Base-by-base conservation (phyloP, 1,140 invertebrate species). In the Drosophila kurseongensis region DNA sequence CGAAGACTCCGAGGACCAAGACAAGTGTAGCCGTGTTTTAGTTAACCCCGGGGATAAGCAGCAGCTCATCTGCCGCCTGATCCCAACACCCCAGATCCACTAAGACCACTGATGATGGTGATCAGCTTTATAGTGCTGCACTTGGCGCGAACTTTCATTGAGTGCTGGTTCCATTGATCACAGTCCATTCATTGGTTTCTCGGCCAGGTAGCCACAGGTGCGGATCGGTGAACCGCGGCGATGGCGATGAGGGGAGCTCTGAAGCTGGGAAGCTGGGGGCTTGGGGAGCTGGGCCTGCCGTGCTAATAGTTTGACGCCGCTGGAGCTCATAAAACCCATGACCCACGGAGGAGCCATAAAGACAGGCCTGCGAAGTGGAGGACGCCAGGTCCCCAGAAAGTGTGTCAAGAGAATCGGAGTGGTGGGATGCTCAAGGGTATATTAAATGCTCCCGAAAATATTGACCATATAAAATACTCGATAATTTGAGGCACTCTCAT, bases 301-400 rank as follows among this genome's bases (percentile, higher is more conserved):
- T 78, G 79, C 66, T 80, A 84, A 84, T 73, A 78, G 71, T 51
- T 78, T 81, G 38, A 78, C 76, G 61, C 65, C 45, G 63, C 47
- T 45, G 48, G 42, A 59, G 54, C 62, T 58, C 56, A 40, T 75
- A 73, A 75, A 63, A 81, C 14, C 18, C 36, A 29, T 42, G 23
- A 45, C 14, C 41, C 41, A 35, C 16, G 36, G 45, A 16, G 29
- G 12, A 10, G 50, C 51, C 41, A 47, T 36, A 56, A 45, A 44
- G n/a, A 36, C 10, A 16, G 18, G 13, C 10, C 35, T 7, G 3
- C 9, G 18, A n/a, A 16, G 23, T 13, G 9, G 27, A 14, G 18
- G 10, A 12, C 8, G 10, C 29, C 35, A 13, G 23, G 14, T 16
- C n/a, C 35, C 29, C 14, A 36, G 27, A 18, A 42, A 35, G 14